A percentile compares a stretch with the other conserved stretches of the same genome.
Conservation (phyloP, 2,797 vertebrate genomes). For the Artibeus jamaicensis region DNA sequence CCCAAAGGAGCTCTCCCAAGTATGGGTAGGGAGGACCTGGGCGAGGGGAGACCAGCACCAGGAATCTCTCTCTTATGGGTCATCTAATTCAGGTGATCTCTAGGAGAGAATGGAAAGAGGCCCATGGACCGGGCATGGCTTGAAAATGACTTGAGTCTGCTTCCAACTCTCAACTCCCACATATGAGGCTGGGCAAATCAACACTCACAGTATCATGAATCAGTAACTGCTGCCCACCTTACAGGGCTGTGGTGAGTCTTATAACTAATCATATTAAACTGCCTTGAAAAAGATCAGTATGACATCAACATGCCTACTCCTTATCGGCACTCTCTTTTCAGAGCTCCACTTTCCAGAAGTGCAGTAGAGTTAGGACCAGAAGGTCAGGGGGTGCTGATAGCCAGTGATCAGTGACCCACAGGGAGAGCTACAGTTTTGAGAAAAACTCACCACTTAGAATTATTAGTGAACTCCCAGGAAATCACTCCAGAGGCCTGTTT, state of each 20-base stretch:
- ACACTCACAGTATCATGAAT: too few species aligned
- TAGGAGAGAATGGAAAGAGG: neutral
- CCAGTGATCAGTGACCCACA: neutral
- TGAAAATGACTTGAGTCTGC: neutral
- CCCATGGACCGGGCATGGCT: neutral
- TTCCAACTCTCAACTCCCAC: neutral
- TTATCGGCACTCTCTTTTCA: neutral
- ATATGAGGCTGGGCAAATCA: neutral
- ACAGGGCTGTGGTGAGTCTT: neutral
- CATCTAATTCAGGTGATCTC: too few species aligned
- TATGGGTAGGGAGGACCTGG: neutral
- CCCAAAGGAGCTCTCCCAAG: too few species aligned
- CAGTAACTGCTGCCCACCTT: neutral
- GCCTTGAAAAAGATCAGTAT: neutral
- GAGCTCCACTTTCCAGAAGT: too few species aligned
- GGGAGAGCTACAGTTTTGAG: neutral
- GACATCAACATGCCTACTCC: neutral
- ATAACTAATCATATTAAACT: accelerated
- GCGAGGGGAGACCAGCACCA: too few species aligned
- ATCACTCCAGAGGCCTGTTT: neutral
- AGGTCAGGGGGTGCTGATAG: neutral
- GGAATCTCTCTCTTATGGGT: neutral
- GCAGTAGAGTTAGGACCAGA: accelerated
- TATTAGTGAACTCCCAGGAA: neutral
- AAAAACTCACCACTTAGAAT: neutral